Conservation (phyloP, 1,140 invertebrate genomes). For the Drosophila melanica region DNA sequence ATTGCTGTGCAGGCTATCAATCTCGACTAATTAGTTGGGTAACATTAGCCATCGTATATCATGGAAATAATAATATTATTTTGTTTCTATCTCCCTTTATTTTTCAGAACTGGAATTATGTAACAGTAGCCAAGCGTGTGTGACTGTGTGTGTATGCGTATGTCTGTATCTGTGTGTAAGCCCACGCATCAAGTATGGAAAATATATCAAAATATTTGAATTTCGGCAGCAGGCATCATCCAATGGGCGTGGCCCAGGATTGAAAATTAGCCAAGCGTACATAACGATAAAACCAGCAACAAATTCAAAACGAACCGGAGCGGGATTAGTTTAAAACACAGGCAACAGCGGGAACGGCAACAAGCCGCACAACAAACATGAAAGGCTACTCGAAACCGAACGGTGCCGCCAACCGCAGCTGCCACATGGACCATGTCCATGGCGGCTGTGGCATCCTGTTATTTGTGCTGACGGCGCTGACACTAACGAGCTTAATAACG, state of each 20-base stretch:
- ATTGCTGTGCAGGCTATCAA: constrained; percentile 16
- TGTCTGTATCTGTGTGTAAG: not conserved
- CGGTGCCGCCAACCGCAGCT: constrained; percentile 61
- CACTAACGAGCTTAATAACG: constrained; percentile 82
- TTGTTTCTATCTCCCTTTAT: constrained; percentile 20
- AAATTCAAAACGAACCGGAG: constrained; percentile 1
- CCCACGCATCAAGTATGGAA: constrained; percentile 60
- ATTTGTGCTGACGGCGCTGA: constrained; percentile 77
- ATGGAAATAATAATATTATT: constrained; percentile 26
- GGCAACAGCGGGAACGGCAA: constrained; percentile 3
- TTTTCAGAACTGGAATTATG: constrained; percentile 45
- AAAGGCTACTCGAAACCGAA: constrained; percentile 70
- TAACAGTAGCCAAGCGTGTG: constrained; percentile 32
- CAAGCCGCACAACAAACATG: constrained; percentile 55
- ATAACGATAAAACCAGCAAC: constrained; percentile 20
- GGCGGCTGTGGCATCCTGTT: constrained; percentile 65
- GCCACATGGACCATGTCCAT: constrained; percentile 49
- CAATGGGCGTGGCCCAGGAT: constrained; percentile 42
- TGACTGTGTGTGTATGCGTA: too few relatives aligned
- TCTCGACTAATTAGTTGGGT: constrained; percentile 30
- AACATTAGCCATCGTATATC: constrained; percentile 16
- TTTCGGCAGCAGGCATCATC: constrained; percentile 49
- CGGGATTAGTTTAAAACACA: not conserved
- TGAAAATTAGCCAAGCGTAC: constrained; percentile 57
- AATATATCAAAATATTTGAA: constrained; percentile 78